Evolutionary conservation across 2,888 invertebrate genomes (phyloP), one percentile per base, ranked within the genome.

Genomic region (Clusia tigrina): DNA sequence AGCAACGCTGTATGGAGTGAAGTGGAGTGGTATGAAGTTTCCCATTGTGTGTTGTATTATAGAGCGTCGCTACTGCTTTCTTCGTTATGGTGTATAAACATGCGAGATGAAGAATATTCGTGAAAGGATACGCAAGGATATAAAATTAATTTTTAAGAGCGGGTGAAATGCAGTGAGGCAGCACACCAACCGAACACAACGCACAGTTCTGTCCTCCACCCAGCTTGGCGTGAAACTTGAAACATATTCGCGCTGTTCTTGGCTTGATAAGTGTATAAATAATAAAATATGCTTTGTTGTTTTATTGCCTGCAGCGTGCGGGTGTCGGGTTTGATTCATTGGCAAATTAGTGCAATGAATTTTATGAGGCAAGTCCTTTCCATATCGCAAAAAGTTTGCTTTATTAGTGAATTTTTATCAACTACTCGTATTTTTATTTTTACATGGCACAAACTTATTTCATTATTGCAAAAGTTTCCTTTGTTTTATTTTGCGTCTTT

Each of bases 131-230:
- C 69, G 71, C 71, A 67, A 74, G 78, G 71, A 79, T 78, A 78
- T 79, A 69, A 80, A 79, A 80, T 81, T 81, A 81, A 79, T 79
- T 78, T 78, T 78, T 75, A 74, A 78, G 77, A 74, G 69, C 71
- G 70, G 69, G 71, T 70, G 66, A 64, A 71, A 67, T 68, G 69
- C 63, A 68, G 32, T 54, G 62, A 66, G 66, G 51, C 32, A 17
- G n/a, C n/a, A 42, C 42, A n/a, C 10, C 10, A n/a, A 42, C 10
- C 12, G n/a, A 10, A n/a, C 9, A 42, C 15, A 5, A 42, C 15
- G 32, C 32, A 12, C 32, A 5, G 32, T 12, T 32, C n/a, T 42
- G n/a, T 46, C 20, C n/a, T n/a, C n/a, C n/a, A n/a, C n/a, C n/a
- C n/a, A n/a, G n/a, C n/a, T n/a, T n/a, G 54, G 46, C 22, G n/a